These are phyloP conservation scores for Hipposideros larvatus DNA, from an alignment of 2,797 vertebrate genomes.

Conservation along the genomic window DNA sequence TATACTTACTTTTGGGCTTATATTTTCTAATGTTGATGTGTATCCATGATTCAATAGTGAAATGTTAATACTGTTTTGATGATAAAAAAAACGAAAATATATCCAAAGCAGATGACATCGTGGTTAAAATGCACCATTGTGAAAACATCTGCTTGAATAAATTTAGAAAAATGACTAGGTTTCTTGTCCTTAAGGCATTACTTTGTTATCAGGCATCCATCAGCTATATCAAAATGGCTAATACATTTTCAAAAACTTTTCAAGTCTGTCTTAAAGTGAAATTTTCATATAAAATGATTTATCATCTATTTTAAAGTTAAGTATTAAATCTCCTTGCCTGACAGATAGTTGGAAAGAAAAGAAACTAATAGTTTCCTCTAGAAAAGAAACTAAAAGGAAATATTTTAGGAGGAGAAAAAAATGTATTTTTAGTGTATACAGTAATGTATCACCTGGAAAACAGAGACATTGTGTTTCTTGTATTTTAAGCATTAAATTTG, in stretches of 20 bases:
- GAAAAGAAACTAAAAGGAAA: slow-evolving; percentile 27
- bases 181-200: slow-evolving; percentile 51
- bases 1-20: not conserved
- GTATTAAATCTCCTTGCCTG: slow-evolving; percentile 65
- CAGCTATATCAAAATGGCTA: slow-evolving; percentile 51
- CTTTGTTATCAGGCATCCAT: slow-evolving; percentile 56
- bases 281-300: slow-evolving; percentile 80
- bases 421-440: not conserved
- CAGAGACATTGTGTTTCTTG: not conserved
- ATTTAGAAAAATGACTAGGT: slow-evolving; percentile 59
- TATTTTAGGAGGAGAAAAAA: slow-evolving; percentile 61
- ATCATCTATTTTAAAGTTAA: slow-evolving; percentile 74
- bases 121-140: slow-evolving; percentile 47
- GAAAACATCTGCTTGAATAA: slow-evolving; percentile 68
- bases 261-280: slow-evolving; percentile 60
- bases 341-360: slow-evolving; percentile 66
- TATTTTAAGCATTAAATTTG: not conserved
- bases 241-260: slow-evolving; percentile 57
- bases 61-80: slow-evolving; percentile 62
- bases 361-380: slow-evolving; percentile 50
- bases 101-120: slow-evolving; percentile 49
- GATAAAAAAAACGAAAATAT: slow-evolving; percentile 53
- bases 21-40: slow-evolving; percentile 1
- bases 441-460: slow-evolving; percentile 55
- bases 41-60: slow-evolving; percentile 32